A percentile compares a stretch with the other conserved stretches of the same genome.
phyloP scores from a whole-genome alignment of 2,888 invertebrate species.

The Geophilus truncorum region DNA sequence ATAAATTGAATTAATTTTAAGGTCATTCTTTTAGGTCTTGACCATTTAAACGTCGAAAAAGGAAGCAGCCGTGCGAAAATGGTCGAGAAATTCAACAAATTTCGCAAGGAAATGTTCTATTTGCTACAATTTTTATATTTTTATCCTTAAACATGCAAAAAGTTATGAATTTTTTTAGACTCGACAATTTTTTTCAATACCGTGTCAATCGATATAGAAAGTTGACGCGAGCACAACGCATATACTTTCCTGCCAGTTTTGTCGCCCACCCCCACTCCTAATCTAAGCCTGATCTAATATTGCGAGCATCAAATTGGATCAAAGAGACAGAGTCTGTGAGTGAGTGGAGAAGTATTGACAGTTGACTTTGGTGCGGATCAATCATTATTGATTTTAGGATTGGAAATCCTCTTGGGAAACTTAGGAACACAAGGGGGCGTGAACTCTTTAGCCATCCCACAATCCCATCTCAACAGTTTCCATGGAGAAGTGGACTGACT shows the following conservation, averaged over 20 bases:
- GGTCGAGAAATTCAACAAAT: too few relatives aligned
- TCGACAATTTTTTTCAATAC: background rate
- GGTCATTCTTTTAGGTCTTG: too few relatives aligned
- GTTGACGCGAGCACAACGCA: background rate
- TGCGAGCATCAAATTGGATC: conserved; percentile 27
- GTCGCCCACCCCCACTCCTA: background rate
- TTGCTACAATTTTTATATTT: too few relatives aligned
- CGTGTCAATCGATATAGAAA: background rate
- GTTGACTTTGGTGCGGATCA: conserved; percentile 21
- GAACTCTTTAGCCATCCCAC: conserved; percentile 12
- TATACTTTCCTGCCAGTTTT: conserved; percentile 22
- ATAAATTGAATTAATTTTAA: too few relatives aligned
- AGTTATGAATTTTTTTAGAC: background rate
- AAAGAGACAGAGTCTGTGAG: conserved; percentile 19
- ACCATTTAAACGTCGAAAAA: too few relatives aligned
- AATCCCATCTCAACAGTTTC: conserved; percentile 15
- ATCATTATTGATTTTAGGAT: conserved; percentile 23
- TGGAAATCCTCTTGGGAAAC: conserved; percentile 9
- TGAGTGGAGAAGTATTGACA: conserved; percentile 27
- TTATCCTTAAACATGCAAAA: too few relatives aligned
- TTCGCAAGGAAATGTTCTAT: too few relatives aligned
- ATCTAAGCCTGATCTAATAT: conserved; percentile 27
- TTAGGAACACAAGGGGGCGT: conserved; percentile 17
- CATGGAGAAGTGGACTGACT: conserved; percentile 18
- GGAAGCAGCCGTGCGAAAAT: too few relatives aligned